Evolutionary conservation across 2,888 invertebrate genomes (phyloP), one percentile per base, ranked within the genome.

Genomic region (Macrophya annulata): DNA sequence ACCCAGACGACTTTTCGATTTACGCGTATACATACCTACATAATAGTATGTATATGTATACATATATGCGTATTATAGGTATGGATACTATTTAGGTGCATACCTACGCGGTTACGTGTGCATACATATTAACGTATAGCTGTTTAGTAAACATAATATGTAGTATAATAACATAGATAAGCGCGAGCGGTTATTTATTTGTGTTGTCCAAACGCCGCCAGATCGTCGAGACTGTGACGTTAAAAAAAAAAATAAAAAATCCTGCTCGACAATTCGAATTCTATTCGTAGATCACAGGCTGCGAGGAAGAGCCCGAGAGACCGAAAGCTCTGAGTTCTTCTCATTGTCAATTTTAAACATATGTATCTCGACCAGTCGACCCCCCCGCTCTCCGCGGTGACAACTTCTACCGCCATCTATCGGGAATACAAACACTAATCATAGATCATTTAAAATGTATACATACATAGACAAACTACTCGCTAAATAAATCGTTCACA

Each of bases 241-340:
- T 62, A 12, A 12, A 62, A 25, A 62, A 48, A 31, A 62, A 12
- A 12, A 62, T 10, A 62, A 48, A 31, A 62, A 62, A 25, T 25
- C 25, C 3, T 31, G 12, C 62, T 25, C 62, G 10, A 62, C 62
- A 15, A 62, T 62, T 62, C 25, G 71, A 40, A 40, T 71, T 71
- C 71, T 71, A 71, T 71, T 71, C 71, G 71, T 71, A 71, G 71
- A 71, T 71, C n/a, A 6, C 40, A 21, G 40, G 15, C 71, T 71
- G 17, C 40, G 71, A n/a, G 71, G 12, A 40, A 71, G 71, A 71
- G 62, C 62, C 62, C 62, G 21, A 21, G 10, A 62, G 62, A 9
- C n/a, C 9, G 12, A 15, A 37, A 45, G 17, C 37, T 21, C 4
- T 17, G 40, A 17, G 40, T 25, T 25, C 55, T n/a, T 48, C 25